Conservation (phyloP, 2,797 vertebrate genomes). For the Galagoides demidoff region DNA sequence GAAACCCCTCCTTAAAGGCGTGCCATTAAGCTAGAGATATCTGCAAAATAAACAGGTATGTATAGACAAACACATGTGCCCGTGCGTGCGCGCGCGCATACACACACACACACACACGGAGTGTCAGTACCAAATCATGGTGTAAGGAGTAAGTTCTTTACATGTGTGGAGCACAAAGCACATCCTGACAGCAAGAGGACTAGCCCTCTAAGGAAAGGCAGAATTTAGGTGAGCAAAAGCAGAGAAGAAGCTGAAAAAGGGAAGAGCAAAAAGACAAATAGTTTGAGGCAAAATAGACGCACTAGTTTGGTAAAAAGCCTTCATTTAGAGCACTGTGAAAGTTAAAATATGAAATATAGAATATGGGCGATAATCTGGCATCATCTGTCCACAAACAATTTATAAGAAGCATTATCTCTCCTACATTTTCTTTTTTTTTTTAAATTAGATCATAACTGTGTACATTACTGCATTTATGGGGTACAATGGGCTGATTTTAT, state of each 20-base stretch:
- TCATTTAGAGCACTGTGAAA: background rate
- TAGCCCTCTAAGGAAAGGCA: background rate
- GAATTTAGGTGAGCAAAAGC: slow-evolving; percentile 1
- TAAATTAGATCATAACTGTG: no score
- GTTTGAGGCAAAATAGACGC: background rate
- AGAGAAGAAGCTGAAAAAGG: background rate
- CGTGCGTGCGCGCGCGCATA: background rate
- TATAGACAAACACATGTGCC: background rate
- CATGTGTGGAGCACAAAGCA: background rate
- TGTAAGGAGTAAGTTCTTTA: background rate
- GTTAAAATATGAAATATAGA: background rate
- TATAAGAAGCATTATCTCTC: background rate
- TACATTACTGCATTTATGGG: no score
- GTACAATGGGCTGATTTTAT: no score
- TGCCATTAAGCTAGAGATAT: background rate
- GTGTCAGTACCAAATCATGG: background rate
- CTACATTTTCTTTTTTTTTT: background rate
- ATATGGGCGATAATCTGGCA: background rate
- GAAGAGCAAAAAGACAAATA: background rate
- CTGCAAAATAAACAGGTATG: background rate
- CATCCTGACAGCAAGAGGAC: background rate
- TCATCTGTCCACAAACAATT: background rate
- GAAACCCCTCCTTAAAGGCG: background rate
- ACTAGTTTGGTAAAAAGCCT: background rate
- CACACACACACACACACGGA: background rate